These are phyloP conservation scores for Amphiprion clarkii DNA, from an alignment of 2,797 vertebrate species.

Conservation along the genomic window DNA sequence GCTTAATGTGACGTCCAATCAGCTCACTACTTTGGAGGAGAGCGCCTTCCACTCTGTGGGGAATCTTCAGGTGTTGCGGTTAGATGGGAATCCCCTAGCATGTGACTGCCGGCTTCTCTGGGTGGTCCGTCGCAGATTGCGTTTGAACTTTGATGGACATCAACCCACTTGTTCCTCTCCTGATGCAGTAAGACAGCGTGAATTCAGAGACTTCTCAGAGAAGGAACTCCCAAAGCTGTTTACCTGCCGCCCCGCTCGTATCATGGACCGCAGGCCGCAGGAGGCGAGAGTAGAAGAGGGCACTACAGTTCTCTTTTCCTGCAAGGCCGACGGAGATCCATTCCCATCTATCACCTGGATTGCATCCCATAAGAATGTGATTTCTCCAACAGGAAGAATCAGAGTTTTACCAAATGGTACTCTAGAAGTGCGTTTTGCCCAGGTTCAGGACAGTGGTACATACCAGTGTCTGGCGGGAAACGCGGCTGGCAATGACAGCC, in stretches of 20 bases:
- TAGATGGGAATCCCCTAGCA: slow-evolving; percentile 90
- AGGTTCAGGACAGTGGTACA: slow-evolving; percentile 87
- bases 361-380: slow-evolving; percentile 81
- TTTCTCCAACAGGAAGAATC: slow-evolving; percentile 83
- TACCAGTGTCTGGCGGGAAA: slow-evolving; percentile 90
- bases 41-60: slow-evolving; percentile 89
- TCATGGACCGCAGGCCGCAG: slow-evolving; percentile 83
- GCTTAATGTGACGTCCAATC: slow-evolving; percentile 92
- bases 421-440: slow-evolving; percentile 89
- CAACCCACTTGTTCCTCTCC: slow-evolving; percentile 89
- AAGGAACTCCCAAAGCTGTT: slow-evolving; percentile 87
- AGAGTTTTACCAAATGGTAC: slow-evolving; percentile 87
- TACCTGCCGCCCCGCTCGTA: slow-evolving; percentile 86
- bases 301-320: slow-evolving; percentile 84
- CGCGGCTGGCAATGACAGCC: slow-evolving; percentile 90
- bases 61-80: slow-evolving; percentile 88
- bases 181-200: slow-evolving; percentile 77
- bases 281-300: slow-evolving; percentile 88
- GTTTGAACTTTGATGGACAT: slow-evolving; percentile 87
- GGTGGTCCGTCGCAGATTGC: slow-evolving; percentile 86
- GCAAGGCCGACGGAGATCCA: slow-evolving; percentile 90
- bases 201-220: slow-evolving; percentile 88
- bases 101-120: slow-evolving; percentile 94
- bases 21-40: slow-evolving; percentile 89
- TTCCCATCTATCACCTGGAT: slow-evolving; percentile 88